Base-by-base conservation (phyloP, 1,140 invertebrate species). In the Hycleus phaleratus region DNA sequence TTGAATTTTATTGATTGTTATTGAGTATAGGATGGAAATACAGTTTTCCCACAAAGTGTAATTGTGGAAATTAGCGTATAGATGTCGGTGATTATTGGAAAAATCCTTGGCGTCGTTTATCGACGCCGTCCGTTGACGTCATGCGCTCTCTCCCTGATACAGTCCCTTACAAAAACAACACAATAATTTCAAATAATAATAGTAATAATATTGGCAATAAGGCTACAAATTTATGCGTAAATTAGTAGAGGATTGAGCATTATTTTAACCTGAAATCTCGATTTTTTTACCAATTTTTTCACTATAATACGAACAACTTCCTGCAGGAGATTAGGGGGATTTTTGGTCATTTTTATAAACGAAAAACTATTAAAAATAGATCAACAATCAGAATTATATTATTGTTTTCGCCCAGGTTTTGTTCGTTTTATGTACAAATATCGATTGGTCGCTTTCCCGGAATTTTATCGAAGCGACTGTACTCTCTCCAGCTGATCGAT, bases 401-500 rank as follows among this genome's bases (percentile, higher is more conserved):
- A 32, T 32, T 32, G 1, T 32, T 4, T 32, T 7, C 32, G 32
- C 4, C 18, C 18, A 1, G 18, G 18, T 18, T 32, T 32, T 32
- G 32, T 2, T 3, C 32, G 32, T n/a, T n/a, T 42, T n/a, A 7
- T n/a, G 11, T 42, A 18, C 18, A n/a, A 11, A 11, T 42, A 42
- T 42, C 40, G 40, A 42, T 42, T 42, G 5, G 40, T 2, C 3
- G 40, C 9, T 39, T 47, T 53, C 58, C 55, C 39, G 49, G 48
- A 58, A 9, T 53, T 56, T 66, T 55, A 48, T 46, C 40, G 42
- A 51, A n/a, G 38, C 38, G 61, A 63, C 39, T 63, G 61, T 63
- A 63, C 64, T 51, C 32, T 18, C 18, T 53, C 58, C 64, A 66
- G 64, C 64, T 63, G 64, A 66, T 66, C 64, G 64, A 66, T 66